Evolutionary conservation across 2,113 vertebrate genomes (phyloP), one percentile per base, ranked within the genome.

Genomic region (Prunella himalayana): DNA sequence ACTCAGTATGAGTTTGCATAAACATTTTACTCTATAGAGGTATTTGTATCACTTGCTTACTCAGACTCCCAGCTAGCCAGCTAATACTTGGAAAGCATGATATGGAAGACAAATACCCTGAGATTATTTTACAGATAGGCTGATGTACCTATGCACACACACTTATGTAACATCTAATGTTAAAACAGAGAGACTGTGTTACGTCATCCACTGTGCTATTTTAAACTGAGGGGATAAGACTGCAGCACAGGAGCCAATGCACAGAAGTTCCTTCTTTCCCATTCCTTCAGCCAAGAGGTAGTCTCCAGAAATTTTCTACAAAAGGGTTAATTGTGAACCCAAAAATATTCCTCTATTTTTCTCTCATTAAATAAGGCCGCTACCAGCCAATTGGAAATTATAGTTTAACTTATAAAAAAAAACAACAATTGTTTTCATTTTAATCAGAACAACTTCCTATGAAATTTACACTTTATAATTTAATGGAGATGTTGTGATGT

Each of bases 171-270:
- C 28, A 64, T 19, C 51, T 31, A 49, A 53, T 79, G 64, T 27
- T 79, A 56, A 86, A 75, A 9, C 13, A 51, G 18, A 0, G 6
- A 54, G 37, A 22, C 2, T 42, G n/a, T 22, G 15, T 61, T 51
- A 69, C 6, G 3, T 41, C n/a, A 75, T 11, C 41, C 39, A 65
- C 30, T 23, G 51, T 0, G 0, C 9, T 71, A 20, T 86, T 86
- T 82, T 50, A 69, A 57, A 81, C 10, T 6, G 20, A 78, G 39
- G 13, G 19, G 16, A 27, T 51, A 33, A 61, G 33, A 30, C 31
- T 64, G 20, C 0, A 0, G 13, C 42, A 39, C 7, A 13, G 51
- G n/a, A 76, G 10, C 19, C 71, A 22, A 24, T 30, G 60, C 23
- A 53, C 6, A 73, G n/a, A 35, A 66, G 33, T 13, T 71, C 53